Evolutionary conservation across 2,113 vertebrate species (phyloP).

Genomic region (Rhinoderma darwinii): DNA sequence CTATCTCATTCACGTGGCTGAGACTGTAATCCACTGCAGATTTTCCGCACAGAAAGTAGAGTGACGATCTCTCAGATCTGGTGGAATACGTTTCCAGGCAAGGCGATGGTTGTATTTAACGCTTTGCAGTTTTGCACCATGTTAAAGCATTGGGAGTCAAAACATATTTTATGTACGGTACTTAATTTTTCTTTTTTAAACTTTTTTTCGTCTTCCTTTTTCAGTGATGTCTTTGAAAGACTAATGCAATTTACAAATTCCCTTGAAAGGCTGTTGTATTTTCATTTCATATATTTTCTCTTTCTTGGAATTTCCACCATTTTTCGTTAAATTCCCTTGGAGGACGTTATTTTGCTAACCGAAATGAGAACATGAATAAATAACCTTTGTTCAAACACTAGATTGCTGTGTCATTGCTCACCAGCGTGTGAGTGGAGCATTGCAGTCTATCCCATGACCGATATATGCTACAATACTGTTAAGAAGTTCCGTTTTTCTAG

Average conservation of each 20-base stretch:
- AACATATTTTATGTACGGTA: no score
- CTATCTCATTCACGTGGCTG: no score
- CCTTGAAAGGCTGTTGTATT: background rate
- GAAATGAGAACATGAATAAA: background rate
- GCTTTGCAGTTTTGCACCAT: no score
- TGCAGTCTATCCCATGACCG: background rate
- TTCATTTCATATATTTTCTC: background rate
- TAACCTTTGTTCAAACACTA: conserved; percentile 42
- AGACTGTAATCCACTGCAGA: no score
- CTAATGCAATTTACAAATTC: background rate
- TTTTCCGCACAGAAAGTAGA: no score
- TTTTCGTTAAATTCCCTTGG: background rate
- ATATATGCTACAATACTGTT: background rate
- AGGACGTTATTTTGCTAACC: conserved; percentile 8
- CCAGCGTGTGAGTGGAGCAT: background rate
- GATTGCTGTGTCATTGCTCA: conserved; percentile 46
- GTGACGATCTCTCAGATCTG: no score
- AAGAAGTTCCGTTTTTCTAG: background rate
- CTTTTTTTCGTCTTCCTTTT: no score
- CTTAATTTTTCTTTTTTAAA: no score
- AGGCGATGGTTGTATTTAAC: no score
- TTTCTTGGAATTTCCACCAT: background rate
- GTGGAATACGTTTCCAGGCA: no score
- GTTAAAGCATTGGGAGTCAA: no score
- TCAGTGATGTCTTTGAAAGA: background rate